These are phyloP conservation scores for Gobio occitaniae DNA, from an alignment of 2,797 vertebrate species.

Conservation along the genomic window DNA sequence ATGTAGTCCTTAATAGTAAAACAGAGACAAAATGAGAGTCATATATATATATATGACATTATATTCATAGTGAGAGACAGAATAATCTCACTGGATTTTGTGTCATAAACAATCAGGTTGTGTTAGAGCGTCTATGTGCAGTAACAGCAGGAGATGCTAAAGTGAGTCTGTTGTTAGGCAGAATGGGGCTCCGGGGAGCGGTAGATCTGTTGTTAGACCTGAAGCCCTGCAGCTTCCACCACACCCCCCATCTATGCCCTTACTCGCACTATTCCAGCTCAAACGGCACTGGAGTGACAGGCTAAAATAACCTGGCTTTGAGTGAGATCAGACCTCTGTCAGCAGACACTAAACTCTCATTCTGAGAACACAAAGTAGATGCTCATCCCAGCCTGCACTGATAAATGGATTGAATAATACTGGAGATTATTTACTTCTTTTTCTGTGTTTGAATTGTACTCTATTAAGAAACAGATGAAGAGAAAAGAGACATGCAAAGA, in stretches of 20 bases:
- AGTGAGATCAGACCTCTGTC: slow-evolving; percentile 30
- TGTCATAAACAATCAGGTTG: slow-evolving; percentile 20
- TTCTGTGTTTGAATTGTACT: too few relatives aligned
- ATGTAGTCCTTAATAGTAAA: too few relatives aligned
- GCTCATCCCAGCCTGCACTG: neutral
- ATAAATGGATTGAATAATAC: neutral
- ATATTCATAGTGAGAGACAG: neutral
- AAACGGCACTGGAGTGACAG: slow-evolving; percentile 41
- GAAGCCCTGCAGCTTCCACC: slow-evolving; percentile 48
- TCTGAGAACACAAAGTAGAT: neutral
- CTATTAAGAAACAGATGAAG: too few relatives aligned
- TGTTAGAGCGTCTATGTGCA: slow-evolving; percentile 9
- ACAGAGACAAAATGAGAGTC: too few relatives aligned
- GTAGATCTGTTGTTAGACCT: slow-evolving; percentile 37
- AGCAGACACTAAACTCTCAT: too few relatives aligned
- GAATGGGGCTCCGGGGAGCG: slow-evolving; percentile 40
- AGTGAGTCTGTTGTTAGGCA: slow-evolving; percentile 28
- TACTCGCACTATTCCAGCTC: slow-evolving; percentile 19
- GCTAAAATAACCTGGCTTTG: slow-evolving; percentile 5
- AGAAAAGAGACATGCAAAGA: too few relatives aligned
- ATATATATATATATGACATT: neutral
- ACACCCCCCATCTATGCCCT: slow-evolving; percentile 21
- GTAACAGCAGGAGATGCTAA: slow-evolving; percentile 20
- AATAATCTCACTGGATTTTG: slow-evolving; percentile 1
- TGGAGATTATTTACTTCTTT: too few relatives aligned